phyloP scores from a whole-genome alignment of 2,113 vertebrate genomes.

The Orycteropus afer region DNA sequence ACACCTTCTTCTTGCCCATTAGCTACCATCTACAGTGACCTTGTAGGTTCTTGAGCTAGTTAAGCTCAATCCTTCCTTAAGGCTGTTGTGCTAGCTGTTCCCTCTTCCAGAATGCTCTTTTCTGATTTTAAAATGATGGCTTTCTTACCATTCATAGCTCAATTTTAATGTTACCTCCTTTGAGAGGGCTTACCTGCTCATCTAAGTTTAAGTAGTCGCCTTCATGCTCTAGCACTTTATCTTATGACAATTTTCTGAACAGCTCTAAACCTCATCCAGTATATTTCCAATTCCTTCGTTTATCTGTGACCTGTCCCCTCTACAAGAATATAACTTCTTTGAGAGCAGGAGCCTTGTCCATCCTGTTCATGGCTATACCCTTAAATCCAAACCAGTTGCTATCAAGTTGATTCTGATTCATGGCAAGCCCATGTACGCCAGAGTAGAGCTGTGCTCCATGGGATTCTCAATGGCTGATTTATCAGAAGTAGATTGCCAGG shows the following conservation, averaged over 20 bases:
- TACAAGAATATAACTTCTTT: background rate
- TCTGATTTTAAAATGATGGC: background rate
- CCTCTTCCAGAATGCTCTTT: background rate
- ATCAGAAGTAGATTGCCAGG: too few species aligned
- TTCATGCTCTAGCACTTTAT: background rate
- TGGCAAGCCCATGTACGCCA: too few species aligned
- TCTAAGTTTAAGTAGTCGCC: background rate
- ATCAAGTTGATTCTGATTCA: too few species aligned
- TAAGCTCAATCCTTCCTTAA: background rate
- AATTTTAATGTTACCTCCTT: background rate
- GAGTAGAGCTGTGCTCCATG: too few species aligned
- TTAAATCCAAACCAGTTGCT: too few species aligned
- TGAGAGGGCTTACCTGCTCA: background rate
- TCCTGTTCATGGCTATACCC: too few species aligned
- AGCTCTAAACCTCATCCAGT: background rate
- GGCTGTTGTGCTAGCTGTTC: background rate
- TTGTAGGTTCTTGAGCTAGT: background rate
- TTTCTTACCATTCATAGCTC: background rate
- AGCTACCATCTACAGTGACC: background rate
- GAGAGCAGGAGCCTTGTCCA: background rate
- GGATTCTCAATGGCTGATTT: too few species aligned
- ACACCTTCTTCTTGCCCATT: too few species aligned
- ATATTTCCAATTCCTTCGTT: background rate
- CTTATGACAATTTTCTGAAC: background rate
- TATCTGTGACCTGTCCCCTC: background rate